phyloP scores from a whole-genome alignment of 2,888 invertebrate species.

The Trachelus iudaicus region DNA sequence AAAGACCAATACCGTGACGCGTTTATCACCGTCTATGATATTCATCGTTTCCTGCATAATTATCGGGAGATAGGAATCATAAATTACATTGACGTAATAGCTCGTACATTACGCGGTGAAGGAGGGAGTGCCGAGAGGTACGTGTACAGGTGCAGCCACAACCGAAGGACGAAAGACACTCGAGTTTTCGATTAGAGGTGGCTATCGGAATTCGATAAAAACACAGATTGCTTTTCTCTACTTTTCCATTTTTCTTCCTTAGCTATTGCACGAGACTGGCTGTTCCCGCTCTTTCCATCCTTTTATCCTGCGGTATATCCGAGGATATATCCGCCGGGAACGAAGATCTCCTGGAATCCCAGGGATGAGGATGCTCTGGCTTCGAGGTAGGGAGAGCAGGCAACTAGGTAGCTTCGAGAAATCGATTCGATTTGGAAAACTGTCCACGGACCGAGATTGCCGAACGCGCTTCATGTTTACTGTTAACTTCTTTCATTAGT shows the following conservation, averaged over 20 bases:
- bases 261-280: not conserved
- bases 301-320: not conserved
- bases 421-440: constrained; percentile 9
- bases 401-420: not conserved
- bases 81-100: not conserved
- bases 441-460: constrained; percentile 1
- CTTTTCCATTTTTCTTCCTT: not conserved
- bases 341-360: not conserved
- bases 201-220: constrained; percentile 1
- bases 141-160: not conserved
- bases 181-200: not conserved
- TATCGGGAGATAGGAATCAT: not conserved
- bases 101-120: not conserved
- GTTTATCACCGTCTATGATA: not conserved
- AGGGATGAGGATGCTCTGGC: not conserved
- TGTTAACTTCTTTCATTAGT: constrained; percentile 1
- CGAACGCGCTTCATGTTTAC: not conserved
- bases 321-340: not conserved
- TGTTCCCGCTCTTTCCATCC: not conserved
- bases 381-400: not conserved
- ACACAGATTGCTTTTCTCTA: constrained; percentile 3
- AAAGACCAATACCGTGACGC: not conserved
- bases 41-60: not conserved
- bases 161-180: not conserved
- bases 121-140: not conserved